Evolutionary conservation across 1,140 invertebrate genomes (phyloP).

Genomic region (Rhysida immarginata): DNA sequence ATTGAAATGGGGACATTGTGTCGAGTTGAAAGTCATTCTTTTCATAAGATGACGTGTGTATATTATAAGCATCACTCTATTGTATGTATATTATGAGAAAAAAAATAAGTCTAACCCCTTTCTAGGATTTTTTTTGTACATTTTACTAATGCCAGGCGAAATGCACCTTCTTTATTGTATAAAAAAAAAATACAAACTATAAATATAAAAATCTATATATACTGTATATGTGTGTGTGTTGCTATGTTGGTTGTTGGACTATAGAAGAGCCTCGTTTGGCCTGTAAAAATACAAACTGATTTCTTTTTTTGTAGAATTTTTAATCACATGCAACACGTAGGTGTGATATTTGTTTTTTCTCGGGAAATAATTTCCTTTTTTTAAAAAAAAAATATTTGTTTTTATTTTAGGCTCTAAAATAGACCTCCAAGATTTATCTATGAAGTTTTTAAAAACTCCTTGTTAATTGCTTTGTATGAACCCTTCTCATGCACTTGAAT

Average conservation of each 20-base stretch:
- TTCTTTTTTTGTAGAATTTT: background rate
- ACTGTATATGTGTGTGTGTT: slow-evolving; percentile 2
- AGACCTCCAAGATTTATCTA: too few relatives aligned
- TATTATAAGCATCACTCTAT: background rate
- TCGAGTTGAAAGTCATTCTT: background rate
- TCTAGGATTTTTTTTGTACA: slow-evolving; percentile 6
- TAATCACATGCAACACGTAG: background rate
- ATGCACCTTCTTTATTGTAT: background rate
- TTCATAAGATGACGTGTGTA: too few relatives aligned
- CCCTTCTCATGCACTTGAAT: too few relatives aligned
- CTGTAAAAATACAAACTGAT: background rate
- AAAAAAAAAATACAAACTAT: too few relatives aligned
- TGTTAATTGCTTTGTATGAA: too few relatives aligned
- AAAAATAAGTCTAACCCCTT: background rate
- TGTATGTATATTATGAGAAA: slow-evolving; percentile 2
- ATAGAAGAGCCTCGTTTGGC: background rate
- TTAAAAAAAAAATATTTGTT: background rate
- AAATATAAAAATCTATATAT: slow-evolving; percentile 1
- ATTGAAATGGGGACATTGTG: background rate
- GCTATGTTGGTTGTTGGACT: background rate
- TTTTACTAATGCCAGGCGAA: slow-evolving; percentile 2
- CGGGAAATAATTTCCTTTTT: background rate
- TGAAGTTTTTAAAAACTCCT: too few relatives aligned
- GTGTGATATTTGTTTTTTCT: background rate
- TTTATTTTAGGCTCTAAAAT: too few relatives aligned